phyloP scores from a whole-genome alignment of 2,888 invertebrate genomes.

The Drosophila diplacantha region DNA sequence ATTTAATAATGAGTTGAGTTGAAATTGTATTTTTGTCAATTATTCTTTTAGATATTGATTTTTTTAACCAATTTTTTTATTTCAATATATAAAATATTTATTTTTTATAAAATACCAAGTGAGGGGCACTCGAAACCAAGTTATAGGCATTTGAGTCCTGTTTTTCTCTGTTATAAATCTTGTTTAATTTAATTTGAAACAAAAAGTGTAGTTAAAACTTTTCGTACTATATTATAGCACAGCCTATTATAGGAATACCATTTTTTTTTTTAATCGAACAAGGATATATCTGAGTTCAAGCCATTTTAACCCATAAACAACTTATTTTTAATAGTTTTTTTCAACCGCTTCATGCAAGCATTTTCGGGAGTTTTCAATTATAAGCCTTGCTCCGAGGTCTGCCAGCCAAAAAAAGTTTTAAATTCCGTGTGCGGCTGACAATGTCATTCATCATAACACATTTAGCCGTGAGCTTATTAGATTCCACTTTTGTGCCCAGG shows the following conservation, averaged over 20 bases:
- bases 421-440: constrained; percentile 66
- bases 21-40: not conserved
- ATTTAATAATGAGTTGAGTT: too few species aligned
- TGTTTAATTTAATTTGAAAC: too few species aligned
- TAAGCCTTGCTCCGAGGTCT: constrained; percentile 36
- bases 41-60: not conserved
- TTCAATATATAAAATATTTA: not conserved
- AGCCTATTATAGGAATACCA: too few species aligned
- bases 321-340: constrained; percentile 7
- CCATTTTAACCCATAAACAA: not conserved
- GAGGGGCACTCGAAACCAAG: not conserved
- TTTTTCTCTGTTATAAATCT: too few species aligned
- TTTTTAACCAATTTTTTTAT: too few species aligned
- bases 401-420: constrained; percentile 42
- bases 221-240: too few species aligned
- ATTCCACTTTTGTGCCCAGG: constrained; percentile 67
- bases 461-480: constrained; percentile 70
- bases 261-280: not conserved
- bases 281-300: not conserved
- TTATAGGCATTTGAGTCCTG: not conserved
- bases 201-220: too few species aligned
- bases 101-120: not conserved
- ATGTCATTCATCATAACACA: constrained; percentile 71
- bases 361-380: constrained; percentile 59
- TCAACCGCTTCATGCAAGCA: constrained; percentile 9